Conservation (phyloP, 2,888 invertebrate genomes). For the Drosophila formosana region DNA sequence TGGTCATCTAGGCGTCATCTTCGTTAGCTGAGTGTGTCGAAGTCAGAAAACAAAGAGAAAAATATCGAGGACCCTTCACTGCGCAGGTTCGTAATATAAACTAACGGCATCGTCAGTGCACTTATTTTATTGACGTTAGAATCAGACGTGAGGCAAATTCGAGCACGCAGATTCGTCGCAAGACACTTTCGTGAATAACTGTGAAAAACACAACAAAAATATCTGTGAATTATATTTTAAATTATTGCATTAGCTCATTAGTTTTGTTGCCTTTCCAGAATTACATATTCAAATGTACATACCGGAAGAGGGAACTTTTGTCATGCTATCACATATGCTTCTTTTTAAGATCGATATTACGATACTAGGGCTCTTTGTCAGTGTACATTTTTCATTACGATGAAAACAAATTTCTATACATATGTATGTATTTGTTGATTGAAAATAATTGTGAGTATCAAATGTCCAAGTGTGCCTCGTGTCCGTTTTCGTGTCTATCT, state of each 20-base stretch:
- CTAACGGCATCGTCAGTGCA: conserved; percentile 27
- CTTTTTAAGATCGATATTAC: conserved; percentile 34
- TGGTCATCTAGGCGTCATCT: not conserved
- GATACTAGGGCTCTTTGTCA: conserved; percentile 12
- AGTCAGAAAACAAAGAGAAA: conserved; percentile 24
- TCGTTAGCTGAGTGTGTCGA: conserved; percentile 12
- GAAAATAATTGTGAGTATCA: conserved; percentile 1
- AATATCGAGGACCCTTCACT: conserved; percentile 20
- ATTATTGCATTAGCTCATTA: conserved; percentile 33
- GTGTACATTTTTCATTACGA: conserved; percentile 5
- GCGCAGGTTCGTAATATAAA: conserved; percentile 45
- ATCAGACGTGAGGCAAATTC: conserved; percentile 59
- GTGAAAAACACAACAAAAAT: conserved; percentile 33
- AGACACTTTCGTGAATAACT: conserved; percentile 56
- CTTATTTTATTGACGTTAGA: conserved; percentile 49
- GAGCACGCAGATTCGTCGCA: conserved; percentile 64
- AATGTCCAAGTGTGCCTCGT: conserved; percentile 7
- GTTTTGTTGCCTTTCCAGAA: conserved; percentile 7
- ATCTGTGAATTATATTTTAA: conserved; percentile 26
- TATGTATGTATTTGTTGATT: conserved; percentile 5
- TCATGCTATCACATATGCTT: conserved; percentile 13
- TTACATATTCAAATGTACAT: not conserved
- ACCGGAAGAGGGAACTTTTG: conserved; percentile 4
- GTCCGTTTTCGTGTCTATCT: conserved; percentile 16
- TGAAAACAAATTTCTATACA: not conserved